Evolutionary conservation across 2,113 vertebrate genomes (phyloP), one percentile per base, ranked within the genome.

Genomic region (Chauna torquata): DNA sequence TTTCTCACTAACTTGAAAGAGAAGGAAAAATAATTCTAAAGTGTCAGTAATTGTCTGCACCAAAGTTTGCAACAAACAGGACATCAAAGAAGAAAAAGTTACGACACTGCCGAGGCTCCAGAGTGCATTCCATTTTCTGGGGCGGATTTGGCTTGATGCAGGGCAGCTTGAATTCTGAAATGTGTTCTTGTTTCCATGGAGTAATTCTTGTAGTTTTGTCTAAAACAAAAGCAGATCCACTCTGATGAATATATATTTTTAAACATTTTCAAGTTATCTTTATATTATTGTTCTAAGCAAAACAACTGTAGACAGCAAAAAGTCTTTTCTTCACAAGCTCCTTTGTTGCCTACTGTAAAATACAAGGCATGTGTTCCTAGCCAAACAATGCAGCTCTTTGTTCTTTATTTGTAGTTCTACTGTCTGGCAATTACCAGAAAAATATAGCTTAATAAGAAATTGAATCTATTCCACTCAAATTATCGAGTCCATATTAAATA

Each of bases 121-220:
- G 95, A 97, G 59, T 97, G 93, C 91, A 97, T 96, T 86, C 98
- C 98, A 22, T 99, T 99, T 95, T 98, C 97, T 68, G 94, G 97
- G 27, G 77, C n/a, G 38, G 98, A 98, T 95, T 97, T 99, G 92
- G 99, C 99, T 98, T 99, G 99, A 84, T 99, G 99, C 92, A 99
- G 97, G 83, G 99, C 99, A 75, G 99, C 99, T 97, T 99, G 99
- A 96, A 99, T 99, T 92, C 99, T 98, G 98, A 99, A 99, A 97
- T 99, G 99, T 76, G 99, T 99, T 96, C 99, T 98, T 83, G 99
- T 99, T 97, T 99, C 99, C 99, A 99, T 99, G 52, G 99, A 99
- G 96, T 99, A 99, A 97, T 99, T 99, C 98, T 99, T 99, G 96
- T 99, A 99, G 96, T 99, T 99, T 95, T 99, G 99, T 97, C 99